phyloP scores from a whole-genome alignment of 2,888 invertebrate genomes.

The Cabera pusaria region DNA sequence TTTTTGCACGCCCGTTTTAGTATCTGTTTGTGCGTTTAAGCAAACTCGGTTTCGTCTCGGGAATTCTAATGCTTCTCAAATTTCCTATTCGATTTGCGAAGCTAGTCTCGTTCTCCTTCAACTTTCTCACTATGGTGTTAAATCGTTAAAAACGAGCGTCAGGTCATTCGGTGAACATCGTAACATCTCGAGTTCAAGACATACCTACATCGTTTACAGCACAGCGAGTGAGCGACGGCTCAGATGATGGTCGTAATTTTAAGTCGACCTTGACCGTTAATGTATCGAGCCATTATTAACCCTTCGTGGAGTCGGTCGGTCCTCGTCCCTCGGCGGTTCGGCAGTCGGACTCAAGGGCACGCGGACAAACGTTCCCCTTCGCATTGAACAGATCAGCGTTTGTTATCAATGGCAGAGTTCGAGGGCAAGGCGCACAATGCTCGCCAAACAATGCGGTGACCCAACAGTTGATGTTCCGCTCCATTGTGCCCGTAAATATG shows the following conservation, averaged over 20 bases:
- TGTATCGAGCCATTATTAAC: slow-evolving; percentile 8
- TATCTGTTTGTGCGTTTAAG: slow-evolving; percentile 19
- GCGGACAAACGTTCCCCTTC: slow-evolving; percentile 15
- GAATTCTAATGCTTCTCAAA: slow-evolving; percentile 18
- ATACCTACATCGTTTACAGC: no score
- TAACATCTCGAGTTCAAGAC: no score
- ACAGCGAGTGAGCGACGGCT: not conserved
- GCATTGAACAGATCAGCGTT: slow-evolving; percentile 18
- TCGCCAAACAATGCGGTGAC: slow-evolving; percentile 52
- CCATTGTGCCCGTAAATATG: slow-evolving; percentile 53
- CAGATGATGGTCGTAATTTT: slow-evolving; percentile 5
- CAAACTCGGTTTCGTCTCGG: slow-evolving; percentile 8
- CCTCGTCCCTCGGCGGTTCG: no score
- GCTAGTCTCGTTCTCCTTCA: no score
- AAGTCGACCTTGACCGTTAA: slow-evolving; percentile 13
- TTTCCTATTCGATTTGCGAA: slow-evolving; percentile 12
- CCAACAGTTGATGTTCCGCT: slow-evolving; percentile 50
- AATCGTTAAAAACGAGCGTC: no score
- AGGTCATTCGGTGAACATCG: no score
- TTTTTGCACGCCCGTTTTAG: slow-evolving; percentile 15
- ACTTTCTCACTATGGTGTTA: no score
- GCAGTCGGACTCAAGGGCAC: slow-evolving; percentile 18
- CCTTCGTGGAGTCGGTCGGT: no score
- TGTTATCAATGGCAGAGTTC: slow-evolving; percentile 26
- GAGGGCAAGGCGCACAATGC: slow-evolving; percentile 32